Evolutionary conservation across 2,888 invertebrate species (phyloP).

Genomic region (Pachydiplax longipennis): DNA sequence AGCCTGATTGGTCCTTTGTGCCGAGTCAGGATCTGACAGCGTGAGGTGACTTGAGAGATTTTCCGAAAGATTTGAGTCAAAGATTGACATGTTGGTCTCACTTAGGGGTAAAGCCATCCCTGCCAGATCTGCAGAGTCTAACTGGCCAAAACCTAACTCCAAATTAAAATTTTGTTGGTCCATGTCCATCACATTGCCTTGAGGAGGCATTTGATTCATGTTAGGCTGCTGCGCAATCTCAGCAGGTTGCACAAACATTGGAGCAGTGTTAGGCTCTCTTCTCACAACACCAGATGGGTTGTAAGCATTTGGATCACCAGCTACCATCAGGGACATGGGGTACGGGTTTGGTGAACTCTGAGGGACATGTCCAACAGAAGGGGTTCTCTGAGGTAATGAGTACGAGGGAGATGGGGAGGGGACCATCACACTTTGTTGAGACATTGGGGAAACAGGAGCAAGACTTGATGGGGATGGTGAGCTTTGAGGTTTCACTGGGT

Average conservation of each 20-base stretch:
- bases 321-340: neutral
- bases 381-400: conserved; percentile 48
- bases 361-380: conserved; percentile 48
- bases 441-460: conserved; percentile 4
- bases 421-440: conserved; percentile 14
- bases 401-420: conserved; percentile 49
- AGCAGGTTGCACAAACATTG: neutral
- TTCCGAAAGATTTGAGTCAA: conserved; percentile 60
- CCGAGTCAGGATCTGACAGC: conserved; percentile 58
- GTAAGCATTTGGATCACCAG: neutral
- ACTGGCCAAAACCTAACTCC: conserved; percentile 56
- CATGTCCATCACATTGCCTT: conserved; percentile 56
- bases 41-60: conserved; percentile 62
- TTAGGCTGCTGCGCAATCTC: neutral
- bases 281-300: neutral
- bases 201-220: conserved; percentile 49
- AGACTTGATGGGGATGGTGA: conserved; percentile 4
- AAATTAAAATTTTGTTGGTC: conserved; percentile 56
- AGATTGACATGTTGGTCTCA: conserved; percentile 33
- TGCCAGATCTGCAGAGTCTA: conserved; percentile 60
- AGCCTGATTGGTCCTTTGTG: conserved; percentile 50
- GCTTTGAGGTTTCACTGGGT: neutral
- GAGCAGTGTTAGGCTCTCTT: neutral
- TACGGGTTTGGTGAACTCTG: neutral
- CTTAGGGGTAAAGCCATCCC: conserved; percentile 54